Evolutionary conservation across 2,888 invertebrate genomes (phyloP), one percentile per base, ranked within the genome.

Genomic region (Cotesia congregata): DNA sequence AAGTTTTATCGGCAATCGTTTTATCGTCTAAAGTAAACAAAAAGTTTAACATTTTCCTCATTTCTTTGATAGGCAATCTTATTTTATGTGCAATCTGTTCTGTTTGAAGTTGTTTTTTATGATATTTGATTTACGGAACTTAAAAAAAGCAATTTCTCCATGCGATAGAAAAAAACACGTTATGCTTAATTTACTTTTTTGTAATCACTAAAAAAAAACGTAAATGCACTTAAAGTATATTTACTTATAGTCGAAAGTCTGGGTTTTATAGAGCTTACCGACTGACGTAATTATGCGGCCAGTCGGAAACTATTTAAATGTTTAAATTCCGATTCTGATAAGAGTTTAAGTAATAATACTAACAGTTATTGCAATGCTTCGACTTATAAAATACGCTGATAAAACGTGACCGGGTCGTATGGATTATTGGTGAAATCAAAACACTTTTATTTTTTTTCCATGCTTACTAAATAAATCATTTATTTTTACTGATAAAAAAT

Each of bases 321-420:
- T 30, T 30, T 30, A 30, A 30, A 30, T 30, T 30, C 30, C 30
- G 30, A 50, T 50, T 50, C 7, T 12, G 60, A 70, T 70, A 70
- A 70, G 69, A 40, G 30, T 30, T 30, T 30, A 30, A 30, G 60
- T 70, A 70, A 70, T 70, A 70, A 50, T 70, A 12, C 50, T 70
- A 30, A 70, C 30, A 70, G 69, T 70, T 50, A 70, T 70, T 50
- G 30, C 60, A 60, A 70, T 59, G 59, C 12, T 50, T 59, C 59
- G 4, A 70, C 50, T 20, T 41, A 70, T 70, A 70, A 70, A 70
- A 70, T 70, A 50, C 70, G 50, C 30, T 59, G 70, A 70, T 70
- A 70, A 70, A 70, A 70, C 70, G 2, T 6, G 70, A 70, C 41
- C 70, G 50, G n/a, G 50, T 59, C 30, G 59, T 60, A 59, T 60